Evolutionary conservation across 2,888 invertebrate species (phyloP).

Genomic region (Macrosiphum euphorbiae): DNA sequence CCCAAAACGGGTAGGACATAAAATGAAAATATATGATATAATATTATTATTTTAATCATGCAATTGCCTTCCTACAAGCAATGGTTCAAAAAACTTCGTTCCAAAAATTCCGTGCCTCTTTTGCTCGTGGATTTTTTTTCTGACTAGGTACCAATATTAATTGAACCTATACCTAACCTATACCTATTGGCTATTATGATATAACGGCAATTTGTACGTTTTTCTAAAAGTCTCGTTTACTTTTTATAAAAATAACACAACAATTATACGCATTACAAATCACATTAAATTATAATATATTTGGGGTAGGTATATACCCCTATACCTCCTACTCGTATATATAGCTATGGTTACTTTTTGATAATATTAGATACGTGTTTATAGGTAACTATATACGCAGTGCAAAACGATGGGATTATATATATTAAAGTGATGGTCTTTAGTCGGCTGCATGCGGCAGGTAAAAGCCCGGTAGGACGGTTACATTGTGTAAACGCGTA

Average conservation of each 20-base stretch:
- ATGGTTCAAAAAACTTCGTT: no score
- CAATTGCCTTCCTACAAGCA: no score
- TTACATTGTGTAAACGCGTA: not conserved
- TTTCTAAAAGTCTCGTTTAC: not conserved
- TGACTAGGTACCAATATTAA: not conserved
- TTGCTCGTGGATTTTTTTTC: no score
- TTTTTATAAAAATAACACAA: not conserved
- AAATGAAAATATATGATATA: no score
- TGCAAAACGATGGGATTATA: not conserved
- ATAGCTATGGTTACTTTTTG: not conserved
- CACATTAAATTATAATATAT: not conserved
- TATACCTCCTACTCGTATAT: not conserved
- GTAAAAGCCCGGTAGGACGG: conserved; percentile 11
- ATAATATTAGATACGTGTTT: not conserved
- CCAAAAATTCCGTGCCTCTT: no score
- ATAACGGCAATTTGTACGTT: not conserved
- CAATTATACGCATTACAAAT: not conserved
- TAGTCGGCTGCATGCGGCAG: not conserved
- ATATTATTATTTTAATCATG: no score
- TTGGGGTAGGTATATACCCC: not conserved
- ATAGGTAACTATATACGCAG: not conserved
- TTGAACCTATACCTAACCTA: not conserved
- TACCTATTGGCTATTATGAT: no score
- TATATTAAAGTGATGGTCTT: not conserved
- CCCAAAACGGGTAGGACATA: no score